Base-by-base conservation (phyloP, 92 coral and sea anemone species). In the Isaurus tuberculatus region DNA sequence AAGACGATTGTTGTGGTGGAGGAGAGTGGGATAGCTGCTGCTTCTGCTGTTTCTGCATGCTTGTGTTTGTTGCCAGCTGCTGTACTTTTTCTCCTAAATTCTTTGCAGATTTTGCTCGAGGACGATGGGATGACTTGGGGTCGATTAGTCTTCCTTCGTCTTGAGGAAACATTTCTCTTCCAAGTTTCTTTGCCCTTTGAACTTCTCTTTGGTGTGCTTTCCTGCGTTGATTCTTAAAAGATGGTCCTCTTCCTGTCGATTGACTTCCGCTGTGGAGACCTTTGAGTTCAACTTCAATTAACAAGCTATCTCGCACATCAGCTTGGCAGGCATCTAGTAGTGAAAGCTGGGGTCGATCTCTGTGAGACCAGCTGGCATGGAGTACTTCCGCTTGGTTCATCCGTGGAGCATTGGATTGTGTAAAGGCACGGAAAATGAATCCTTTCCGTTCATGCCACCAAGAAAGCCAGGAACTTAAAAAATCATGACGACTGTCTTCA, bases 391-490 rank as follows among this genome's bases (percentile, higher is more conserved):
- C 86, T 43, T 92, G 90, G 79, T 89, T 90, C 93, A 89, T 89
- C 19, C 34, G 55, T 23, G 90, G 88, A 11, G 71, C 91, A 51
- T 29, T 83, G 22, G 72, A 31, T 14, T 64, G 87, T 16, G 93
- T 73, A 44, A 90, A 92, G 2, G 91, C 95, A 36, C 80, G 88
- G 80, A 92, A 92, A 57, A 90, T 28, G 57, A 89, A 92, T 2
- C 87, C 92, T 36, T 78, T 82, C 30, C 91, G 53, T 40, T 84
- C 87, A 57, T 87, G 79, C 91, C 95, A 92, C 91, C 92, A 89
- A 8, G 70, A 23, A 15, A 89, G 36, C 89, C 90, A 91, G 67
- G 75, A 8, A 8, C 22, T 65, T 29, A 89, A 43, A 55, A 92
- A 89, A 16, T 81, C 79, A 27, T 86, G 86, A 28, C 79, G 60